Percentiles rank a stretch among this genome's conserved stretches.
phyloP scores from a whole-genome alignment of 2,888 invertebrate genomes.

The Acleris cristana region DNA sequence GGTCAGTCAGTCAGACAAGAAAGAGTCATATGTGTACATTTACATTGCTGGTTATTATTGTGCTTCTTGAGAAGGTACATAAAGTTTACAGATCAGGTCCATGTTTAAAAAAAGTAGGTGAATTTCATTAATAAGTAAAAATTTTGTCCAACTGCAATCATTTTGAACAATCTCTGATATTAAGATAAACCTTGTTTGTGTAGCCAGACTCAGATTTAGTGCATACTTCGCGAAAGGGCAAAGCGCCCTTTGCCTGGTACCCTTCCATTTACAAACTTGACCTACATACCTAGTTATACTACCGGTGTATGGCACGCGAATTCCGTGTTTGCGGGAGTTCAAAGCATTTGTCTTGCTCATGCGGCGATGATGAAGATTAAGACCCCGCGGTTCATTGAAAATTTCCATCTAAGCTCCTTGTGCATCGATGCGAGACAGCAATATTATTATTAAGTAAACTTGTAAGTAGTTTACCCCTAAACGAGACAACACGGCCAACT shows the following conservation, averaged over 20 bases:
- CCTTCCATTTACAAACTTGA: constrained; percentile 24
- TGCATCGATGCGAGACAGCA: no score
- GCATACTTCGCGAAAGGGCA: constrained; percentile 21
- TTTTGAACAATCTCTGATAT: constrained; percentile 9
- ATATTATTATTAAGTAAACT: no score
- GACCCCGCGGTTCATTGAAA: no score
- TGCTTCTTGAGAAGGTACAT: no score
- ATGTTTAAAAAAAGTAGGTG: no score
- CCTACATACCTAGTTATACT: constrained; percentile 15
- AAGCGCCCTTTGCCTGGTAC: constrained; percentile 21
- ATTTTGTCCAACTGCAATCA: constrained; percentile 1
- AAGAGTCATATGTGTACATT: no score
- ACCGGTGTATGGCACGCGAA: constrained; percentile 3
- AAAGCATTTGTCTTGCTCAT: constrained; percentile 26
- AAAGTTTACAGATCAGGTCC: no score
- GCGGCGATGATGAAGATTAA: neutral
- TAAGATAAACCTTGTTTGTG: constrained; percentile 1
- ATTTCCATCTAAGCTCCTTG: no score
- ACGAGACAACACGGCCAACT: no score
- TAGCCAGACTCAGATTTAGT: constrained; percentile 1
- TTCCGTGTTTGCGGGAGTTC: constrained; percentile 2
- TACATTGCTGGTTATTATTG: no score
- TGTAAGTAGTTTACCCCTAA: no score
- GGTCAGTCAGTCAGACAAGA: no score
- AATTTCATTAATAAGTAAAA: neutral